These are phyloP conservation scores for Spodoptera litura DNA, from an alignment of 1,140 invertebrate species.

Conservation along the genomic window DNA sequence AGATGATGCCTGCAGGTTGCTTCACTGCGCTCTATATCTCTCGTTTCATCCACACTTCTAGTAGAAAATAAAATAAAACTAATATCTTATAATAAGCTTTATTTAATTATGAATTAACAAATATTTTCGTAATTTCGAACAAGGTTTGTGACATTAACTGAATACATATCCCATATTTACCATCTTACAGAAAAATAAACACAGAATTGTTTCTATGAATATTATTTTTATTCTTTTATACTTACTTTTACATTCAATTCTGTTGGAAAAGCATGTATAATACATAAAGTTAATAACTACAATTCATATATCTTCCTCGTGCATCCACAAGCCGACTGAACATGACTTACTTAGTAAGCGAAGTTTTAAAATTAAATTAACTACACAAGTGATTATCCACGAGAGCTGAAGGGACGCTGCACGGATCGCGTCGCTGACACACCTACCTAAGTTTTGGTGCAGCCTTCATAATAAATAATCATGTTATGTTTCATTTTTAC, in stretches of 20 bases:
- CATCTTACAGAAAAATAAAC: constrained; percentile 83
- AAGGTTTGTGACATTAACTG: constrained; percentile 85
- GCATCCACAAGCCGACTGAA: constrained; percentile 74
- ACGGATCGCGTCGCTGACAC: constrained; percentile 40
- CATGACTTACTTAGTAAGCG: constrained; percentile 80
- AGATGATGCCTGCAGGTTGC: no score
- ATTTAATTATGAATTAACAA: constrained; percentile 87
- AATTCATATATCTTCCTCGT: constrained; percentile 73
- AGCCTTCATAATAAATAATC: constrained; percentile 66
- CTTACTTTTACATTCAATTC: constrained; percentile 76
- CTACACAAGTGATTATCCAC: constrained; percentile 58
- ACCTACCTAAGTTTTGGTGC: constrained; percentile 56
- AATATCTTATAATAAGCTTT: constrained; percentile 86
- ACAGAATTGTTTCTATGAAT: constrained; percentile 84
- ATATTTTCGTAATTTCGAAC: constrained; percentile 85
- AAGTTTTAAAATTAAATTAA: constrained; percentile 79
- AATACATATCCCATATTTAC: constrained; percentile 83
- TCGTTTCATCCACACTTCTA: background rate
- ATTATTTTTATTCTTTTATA: constrained; percentile 82
- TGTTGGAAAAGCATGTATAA: constrained; percentile 83
- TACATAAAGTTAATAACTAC: constrained; percentile 83
- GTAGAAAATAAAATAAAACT: constrained; percentile 76
- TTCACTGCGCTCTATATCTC: background rate
- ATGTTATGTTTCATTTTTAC: constrained; percentile 58
- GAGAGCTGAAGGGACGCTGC: constrained; percentile 24